phyloP scores from a whole-genome alignment of 2,797 vertebrate species.

The Malurus splendens region DNA sequence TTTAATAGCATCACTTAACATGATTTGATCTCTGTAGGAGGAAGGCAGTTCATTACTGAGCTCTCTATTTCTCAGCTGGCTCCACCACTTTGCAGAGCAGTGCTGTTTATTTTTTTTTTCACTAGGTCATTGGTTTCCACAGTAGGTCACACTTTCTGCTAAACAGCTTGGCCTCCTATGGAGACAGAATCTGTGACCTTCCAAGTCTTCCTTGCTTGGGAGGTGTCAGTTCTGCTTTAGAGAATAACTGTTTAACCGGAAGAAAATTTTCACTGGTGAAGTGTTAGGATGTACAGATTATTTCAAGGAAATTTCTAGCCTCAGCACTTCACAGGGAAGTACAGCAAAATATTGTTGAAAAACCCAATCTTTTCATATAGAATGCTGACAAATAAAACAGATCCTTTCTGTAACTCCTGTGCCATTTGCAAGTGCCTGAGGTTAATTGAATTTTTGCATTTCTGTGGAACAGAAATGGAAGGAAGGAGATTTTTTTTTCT shows the following conservation, averaged over 20 bases:
- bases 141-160: conserved; percentile 33
- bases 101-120: conserved; percentile 21
- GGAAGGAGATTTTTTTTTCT: neutral
- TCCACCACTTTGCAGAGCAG: neutral
- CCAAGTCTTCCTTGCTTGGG: neutral
- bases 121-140: conserved; percentile 29
- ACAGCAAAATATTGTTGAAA: neutral
- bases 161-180: conserved; percentile 29
- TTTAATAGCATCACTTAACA: conserved; percentile 30
- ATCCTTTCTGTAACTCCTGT: neutral
- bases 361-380: rapidly evolving
- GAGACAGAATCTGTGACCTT: conserved; percentile 43
- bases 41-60: conserved; percentile 34
- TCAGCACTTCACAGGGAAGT: neutral
- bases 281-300: neutral
- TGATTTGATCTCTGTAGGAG: conserved; percentile 40
- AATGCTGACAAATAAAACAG: neutral
- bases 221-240: neutral
- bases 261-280: neutral
- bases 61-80: conserved; percentile 16
- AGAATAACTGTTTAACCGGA: conserved; percentile 21
- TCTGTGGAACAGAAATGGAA: neutral
- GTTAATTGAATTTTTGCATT: neutral
- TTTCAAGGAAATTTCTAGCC: neutral
- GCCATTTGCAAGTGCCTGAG: neutral